Base-by-base conservation (phyloP, 1,140 invertebrate species). In the Batillaria attramentaria region DNA sequence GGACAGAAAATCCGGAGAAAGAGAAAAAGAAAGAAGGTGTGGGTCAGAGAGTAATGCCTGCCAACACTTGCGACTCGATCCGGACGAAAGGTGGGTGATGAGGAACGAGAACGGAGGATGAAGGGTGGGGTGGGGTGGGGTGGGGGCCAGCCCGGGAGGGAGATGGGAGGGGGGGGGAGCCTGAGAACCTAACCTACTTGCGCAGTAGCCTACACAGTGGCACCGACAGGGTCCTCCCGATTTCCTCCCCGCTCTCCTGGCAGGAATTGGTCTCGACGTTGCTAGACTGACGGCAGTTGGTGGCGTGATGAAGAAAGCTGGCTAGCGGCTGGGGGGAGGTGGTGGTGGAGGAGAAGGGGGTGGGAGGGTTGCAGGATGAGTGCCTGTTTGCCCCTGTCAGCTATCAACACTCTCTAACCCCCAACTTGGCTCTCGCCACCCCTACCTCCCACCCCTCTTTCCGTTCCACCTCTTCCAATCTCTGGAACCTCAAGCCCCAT, bases 191-290 rank as follows among this genome's bases (percentile, higher is more conserved):
- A 62, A 62, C 54, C 73, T 39, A 62, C 41, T 62, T 62, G 73
- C 50, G 37, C n/a, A 4, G 73, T 31, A 33, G 13, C 72, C 31
- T 66, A 31, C 62, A 33, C 20, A 4, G 5, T 20, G 24, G 24
- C 20, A 6, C 31, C 57, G 6, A 5, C 8, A n/a, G 39, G 8
- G 37, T 42, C 68, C 37, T 70, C 68, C 68, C 16, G 37, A 42
- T 70, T 70, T 70, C 68, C 68, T 70, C 68, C 68, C 18, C n/a
- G 13, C n/a, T 42, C 37, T 35, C 62, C n/a, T 62, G 57, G 73
- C 50, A 75, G 73, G 73, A 75, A 75, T 75, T 75, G 73, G 73
- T 65, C 73, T 62, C 73, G 73, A 75, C 73, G 54, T 75, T 60
- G 37, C 72, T 35, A 13, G 28, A 41, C 35, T 43, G n/a, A 18